These are phyloP conservation scores for Diarsia mendica DNA, from an alignment of 2,888 invertebrate species.

Conservation along the genomic window DNA sequence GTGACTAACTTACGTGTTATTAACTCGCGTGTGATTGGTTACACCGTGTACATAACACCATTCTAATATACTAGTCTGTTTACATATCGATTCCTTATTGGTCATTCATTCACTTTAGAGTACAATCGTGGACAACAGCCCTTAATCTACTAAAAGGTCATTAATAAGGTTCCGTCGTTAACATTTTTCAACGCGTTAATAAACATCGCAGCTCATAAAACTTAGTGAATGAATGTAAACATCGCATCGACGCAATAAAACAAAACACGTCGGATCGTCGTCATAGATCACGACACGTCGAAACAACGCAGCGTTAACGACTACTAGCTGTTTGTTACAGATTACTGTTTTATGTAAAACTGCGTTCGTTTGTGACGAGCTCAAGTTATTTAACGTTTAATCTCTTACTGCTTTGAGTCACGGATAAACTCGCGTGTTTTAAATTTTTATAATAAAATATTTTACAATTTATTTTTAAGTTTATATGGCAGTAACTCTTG, in stretches of 20 bases:
- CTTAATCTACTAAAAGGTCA: background rate
- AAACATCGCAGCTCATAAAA: too few relatives aligned
- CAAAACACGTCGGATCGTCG: constrained; percentile 18
- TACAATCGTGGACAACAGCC: background rate
- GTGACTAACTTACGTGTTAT: too few relatives aligned
- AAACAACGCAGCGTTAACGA: background rate
- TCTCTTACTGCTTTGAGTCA: constrained; percentile 14
- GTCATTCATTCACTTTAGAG: background rate
- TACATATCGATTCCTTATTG: background rate
- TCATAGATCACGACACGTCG: constrained; percentile 23
- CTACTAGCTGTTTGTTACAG: constrained; percentile 10
- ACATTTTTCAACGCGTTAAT: background rate
- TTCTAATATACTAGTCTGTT: background rate
- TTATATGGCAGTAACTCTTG: constrained; percentile 2
- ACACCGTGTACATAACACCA: too few relatives aligned
- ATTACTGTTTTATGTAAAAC: constrained; percentile 13
- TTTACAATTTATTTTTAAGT: background rate
- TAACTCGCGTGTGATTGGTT: too few relatives aligned
- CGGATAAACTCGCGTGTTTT: constrained; percentile 6
- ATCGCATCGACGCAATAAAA: constrained; percentile 4
- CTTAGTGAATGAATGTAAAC: constrained; percentile 22
- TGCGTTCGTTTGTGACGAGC: background rate
- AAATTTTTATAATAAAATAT: background rate
- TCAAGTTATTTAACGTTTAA: background rate
- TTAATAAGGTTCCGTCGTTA: background rate